Evolutionary conservation across 2,888 invertebrate species (phyloP).

Genomic region (Carterocephalus palaemon): DNA sequence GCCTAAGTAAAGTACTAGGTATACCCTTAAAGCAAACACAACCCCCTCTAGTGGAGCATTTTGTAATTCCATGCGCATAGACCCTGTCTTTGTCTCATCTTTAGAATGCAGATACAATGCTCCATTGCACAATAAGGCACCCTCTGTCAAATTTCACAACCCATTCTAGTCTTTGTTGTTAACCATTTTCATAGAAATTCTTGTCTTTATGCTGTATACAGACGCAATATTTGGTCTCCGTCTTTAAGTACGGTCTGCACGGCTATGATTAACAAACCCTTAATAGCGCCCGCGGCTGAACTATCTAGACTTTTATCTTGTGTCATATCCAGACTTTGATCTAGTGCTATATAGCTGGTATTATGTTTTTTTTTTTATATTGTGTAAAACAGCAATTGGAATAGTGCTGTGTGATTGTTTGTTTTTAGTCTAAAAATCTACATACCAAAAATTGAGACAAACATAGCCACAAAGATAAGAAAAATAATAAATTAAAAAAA

Average conservation of each 20-base stretch:
- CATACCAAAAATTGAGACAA: too few relatives aligned
- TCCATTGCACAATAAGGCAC: constrained; percentile 20
- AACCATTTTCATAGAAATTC: constrained; percentile 18
- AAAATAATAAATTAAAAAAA: too few relatives aligned
- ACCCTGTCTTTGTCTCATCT: constrained; percentile 20
- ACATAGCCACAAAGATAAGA: too few relatives aligned
- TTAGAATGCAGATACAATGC: constrained; percentile 25
- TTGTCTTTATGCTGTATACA: constrained; percentile 20
- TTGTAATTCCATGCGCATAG: constrained; percentile 24
- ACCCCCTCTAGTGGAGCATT: constrained; percentile 17
- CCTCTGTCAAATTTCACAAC: constrained; percentile 25
- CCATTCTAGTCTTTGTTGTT: constrained; percentile 24
- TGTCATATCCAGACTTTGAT: too few relatives aligned
- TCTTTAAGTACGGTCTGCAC: constrained; percentile 22
- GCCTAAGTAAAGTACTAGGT: constrained; percentile 16
- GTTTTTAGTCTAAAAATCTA: too few relatives aligned
- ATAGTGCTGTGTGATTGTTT: too few relatives aligned
- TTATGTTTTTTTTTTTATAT: too few relatives aligned
- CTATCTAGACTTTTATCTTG: too few relatives aligned
- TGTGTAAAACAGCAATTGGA: too few relatives aligned
- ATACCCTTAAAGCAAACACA: constrained; percentile 24
- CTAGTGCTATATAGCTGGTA: too few relatives aligned
- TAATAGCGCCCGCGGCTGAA: constrained; percentile 5
- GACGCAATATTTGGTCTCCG: constrained; percentile 21
- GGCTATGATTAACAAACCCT: constrained; percentile 20